Evolutionary conservation across 2,888 invertebrate genomes (phyloP), one percentile per base, ranked within the genome.

Genomic region (Pristionchus maxplancki): DNA sequence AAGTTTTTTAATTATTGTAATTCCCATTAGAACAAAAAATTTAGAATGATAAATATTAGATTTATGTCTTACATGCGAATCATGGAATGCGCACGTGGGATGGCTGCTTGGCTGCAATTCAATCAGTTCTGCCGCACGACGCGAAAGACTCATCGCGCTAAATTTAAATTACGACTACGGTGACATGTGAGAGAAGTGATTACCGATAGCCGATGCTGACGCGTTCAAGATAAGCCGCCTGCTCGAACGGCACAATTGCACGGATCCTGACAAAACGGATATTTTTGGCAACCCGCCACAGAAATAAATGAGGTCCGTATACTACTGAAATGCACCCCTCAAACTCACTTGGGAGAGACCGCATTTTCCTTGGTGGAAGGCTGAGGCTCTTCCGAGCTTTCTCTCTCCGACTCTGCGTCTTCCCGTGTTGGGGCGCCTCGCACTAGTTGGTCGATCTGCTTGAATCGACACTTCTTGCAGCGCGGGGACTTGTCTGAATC

Each of bases 401-500:
- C 44, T 58, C 6, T 58, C 24, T 24, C n/a, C 4, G 3, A n/a
- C 24, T 44, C 48, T 78, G 24, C 78, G 13, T 24, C 15, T 28
- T 78, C 28, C 40, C 44, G 11, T 11, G n/a, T 48, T 8, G 4
- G 1, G 8, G n/a, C 24, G n/a, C 78, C 78, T 1, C 11, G 44
- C 28, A 78, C 78, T 17, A 78, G 28, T 78, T 48, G n/a, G 48
- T 78, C 48, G 48, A 78, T 78, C 28, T 78, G 40, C 9, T 44
- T 48, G 28, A 34, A 78, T 48, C 78, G 78, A 78, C 78, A 78
- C 48, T 78, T 78, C 48, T 78, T 78, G 48, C 78, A 78, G 20
- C 74, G 74, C 1, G 74, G 74, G 24, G 40, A 17, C 24, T 74
- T 74, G 13, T 24, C 74, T 74, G 8, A 37, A 64, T n/a, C n/a